phyloP scores from a whole-genome alignment of 2,113 vertebrate genomes.

The Aegotheles bennettii region DNA sequence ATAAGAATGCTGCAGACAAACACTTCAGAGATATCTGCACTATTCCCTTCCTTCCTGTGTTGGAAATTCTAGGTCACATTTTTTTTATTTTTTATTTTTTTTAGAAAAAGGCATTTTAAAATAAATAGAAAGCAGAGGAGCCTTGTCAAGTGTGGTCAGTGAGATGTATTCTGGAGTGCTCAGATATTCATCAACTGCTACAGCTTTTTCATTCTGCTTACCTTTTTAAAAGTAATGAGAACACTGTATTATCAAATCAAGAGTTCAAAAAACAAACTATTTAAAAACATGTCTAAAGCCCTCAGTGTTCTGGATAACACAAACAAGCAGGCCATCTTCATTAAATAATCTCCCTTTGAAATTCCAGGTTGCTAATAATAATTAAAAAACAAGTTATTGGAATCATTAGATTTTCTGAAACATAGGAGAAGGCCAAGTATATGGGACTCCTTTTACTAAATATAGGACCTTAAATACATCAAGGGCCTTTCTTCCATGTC shows the following conservation, averaged over 20 bases:
- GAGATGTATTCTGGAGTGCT: background rate
- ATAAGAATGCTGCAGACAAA: constrained; percentile 51
- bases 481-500: background rate
- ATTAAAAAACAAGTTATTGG: background rate
- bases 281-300: background rate
- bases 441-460: background rate
- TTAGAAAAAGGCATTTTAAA: background rate
- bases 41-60: background rate
- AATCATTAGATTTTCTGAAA: background rate
- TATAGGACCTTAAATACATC: accelerated
- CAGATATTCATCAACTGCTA: background rate
- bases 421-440: background rate
- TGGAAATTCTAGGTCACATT: constrained; percentile 40
- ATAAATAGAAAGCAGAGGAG: background rate
- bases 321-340: background rate
- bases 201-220: background rate
- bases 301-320: background rate
- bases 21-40: background rate
- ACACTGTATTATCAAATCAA: background rate
- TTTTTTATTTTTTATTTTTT: too few relatives aligned
- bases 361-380: background rate
- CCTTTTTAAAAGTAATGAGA: background rate
- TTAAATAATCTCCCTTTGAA: constrained; percentile 11
- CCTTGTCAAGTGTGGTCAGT: background rate
- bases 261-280: constrained; percentile 15